A percentile compares a stretch with the other conserved stretches of the same genome.
Evolutionary conservation across 2,113 vertebrate genomes (phyloP).

Genomic region (Sisor rabdophorus): DNA sequence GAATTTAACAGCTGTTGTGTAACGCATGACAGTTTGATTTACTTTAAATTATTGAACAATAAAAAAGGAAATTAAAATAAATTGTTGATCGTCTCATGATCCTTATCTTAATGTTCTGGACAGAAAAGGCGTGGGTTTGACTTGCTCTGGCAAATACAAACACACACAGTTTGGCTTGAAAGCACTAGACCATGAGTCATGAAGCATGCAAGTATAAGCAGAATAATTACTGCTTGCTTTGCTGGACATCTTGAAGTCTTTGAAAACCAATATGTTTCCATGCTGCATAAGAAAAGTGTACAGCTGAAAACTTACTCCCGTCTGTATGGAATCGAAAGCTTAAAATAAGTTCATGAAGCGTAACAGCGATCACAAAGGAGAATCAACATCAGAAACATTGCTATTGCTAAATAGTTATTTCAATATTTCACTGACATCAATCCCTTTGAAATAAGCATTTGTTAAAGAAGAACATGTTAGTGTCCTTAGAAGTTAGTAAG

Average conservation of each 20-base stretch:
- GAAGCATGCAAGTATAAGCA: background rate
- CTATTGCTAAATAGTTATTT: background rate
- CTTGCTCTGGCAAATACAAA: background rate
- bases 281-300: background rate
- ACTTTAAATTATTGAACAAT: background rate
- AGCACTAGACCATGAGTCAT: background rate
- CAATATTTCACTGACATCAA: background rate
- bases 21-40: background rate
- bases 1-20: background rate
- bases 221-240: background rate
- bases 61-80: background rate
- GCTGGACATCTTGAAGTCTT: background rate
- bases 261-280: background rate
- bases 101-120: background rate
- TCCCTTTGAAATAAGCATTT: slow-evolving; percentile 16
- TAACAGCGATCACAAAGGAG: slow-evolving; percentile 3
- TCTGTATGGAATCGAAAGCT: background rate
- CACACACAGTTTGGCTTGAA: background rate
- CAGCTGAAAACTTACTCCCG: background rate
- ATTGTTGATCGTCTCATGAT: background rate
- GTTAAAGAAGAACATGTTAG: background rate
- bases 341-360: slow-evolving; percentile 6
- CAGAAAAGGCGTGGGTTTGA: background rate
- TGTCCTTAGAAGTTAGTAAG: background rate
- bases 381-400: slow-evolving; percentile 7